phyloP scores from a whole-genome alignment of 2,797 vertebrate genomes.

The Enteromius mattozi region DNA sequence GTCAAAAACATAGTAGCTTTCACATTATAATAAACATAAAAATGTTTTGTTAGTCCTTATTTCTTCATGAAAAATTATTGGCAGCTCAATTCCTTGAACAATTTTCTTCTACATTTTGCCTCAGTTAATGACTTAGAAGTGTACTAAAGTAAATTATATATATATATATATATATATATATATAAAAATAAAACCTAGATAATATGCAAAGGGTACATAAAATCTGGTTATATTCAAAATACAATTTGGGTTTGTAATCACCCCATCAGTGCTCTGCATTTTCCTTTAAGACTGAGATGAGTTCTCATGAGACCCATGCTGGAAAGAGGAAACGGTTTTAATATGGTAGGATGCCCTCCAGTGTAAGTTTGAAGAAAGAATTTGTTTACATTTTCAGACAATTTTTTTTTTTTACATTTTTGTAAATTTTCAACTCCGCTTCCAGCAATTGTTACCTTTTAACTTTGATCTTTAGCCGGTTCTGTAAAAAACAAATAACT shows the following conservation, averaged over 20 bases:
- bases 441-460: neutral
- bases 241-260: neutral
- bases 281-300: neutral
- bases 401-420: neutral
- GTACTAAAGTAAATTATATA: neutral
- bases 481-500: neutral
- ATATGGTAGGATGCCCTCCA: conserved; percentile 14
- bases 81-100: neutral
- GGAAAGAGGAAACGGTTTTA: neutral
- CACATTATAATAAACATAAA: neutral
- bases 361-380: neutral
- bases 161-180: no score
- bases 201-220: neutral
- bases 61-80: neutral
- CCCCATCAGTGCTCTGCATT: neutral
- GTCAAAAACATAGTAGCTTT: neutral
- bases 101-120: neutral
- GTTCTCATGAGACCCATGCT: neutral
- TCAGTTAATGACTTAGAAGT: neutral
- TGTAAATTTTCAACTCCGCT: neutral
- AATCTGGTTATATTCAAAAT: neutral
- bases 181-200: neutral
- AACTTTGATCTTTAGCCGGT: neutral
- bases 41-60: neutral
- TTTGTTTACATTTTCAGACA: no score